Conservation (phyloP, 2,888 invertebrate species). For the Arenicola marina region DNA sequence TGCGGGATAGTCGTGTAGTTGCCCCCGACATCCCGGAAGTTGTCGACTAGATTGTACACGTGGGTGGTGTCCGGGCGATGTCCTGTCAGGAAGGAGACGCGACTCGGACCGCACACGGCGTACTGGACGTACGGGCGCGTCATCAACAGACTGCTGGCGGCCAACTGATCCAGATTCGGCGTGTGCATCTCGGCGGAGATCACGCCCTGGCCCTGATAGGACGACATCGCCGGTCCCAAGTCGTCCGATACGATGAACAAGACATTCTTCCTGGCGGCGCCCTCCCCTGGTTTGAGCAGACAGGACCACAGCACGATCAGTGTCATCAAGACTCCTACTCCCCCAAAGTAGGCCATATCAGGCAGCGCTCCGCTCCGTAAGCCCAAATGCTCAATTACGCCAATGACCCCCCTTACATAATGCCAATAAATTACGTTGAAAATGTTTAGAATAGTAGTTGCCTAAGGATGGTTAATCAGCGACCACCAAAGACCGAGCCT, state of each 20-base stretch:
- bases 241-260: slow-evolving; percentile 35
- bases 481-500: no score
- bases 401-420: no score
- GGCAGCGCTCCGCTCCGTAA: no score
- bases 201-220: slow-evolving; percentile 14
- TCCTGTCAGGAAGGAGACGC: slow-evolving; percentile 35
- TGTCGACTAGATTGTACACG: slow-evolving; percentile 26
- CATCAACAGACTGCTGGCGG: slow-evolving; percentile 27
- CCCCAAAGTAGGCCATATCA: no score
- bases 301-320: no score
- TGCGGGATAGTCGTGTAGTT: slow-evolving; percentile 38
- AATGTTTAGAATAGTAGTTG: no score
- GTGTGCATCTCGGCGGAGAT: slow-evolving; percentile 30
- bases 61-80: slow-evolving; percentile 37
- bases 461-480: no score
- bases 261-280: slow-evolving; percentile 23
- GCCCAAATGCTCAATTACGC: no score
- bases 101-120: slow-evolving; percentile 31
- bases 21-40: slow-evolving; percentile 33
- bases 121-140: slow-evolving; percentile 33
- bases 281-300: no score
- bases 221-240: slow-evolving; percentile 35
- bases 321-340: no score
- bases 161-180: slow-evolving; percentile 34
- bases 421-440: no score